Evolutionary conservation across 2,113 vertebrate genomes (phyloP), one percentile per base, ranked within the genome.

Genomic region (Myodes glareolus): DNA sequence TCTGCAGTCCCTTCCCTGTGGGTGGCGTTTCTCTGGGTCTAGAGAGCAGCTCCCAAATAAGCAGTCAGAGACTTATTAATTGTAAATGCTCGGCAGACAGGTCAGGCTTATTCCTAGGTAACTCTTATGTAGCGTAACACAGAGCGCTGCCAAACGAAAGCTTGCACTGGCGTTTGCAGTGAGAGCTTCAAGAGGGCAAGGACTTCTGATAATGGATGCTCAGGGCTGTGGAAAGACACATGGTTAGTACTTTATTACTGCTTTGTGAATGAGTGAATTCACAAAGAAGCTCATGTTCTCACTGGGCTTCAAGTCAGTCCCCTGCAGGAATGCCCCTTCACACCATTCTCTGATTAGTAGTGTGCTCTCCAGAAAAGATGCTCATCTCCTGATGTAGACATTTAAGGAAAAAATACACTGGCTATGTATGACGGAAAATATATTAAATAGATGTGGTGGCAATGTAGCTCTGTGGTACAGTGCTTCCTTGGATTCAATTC

Each of bases 371-470:
- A 95, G 94, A 94, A 87, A 25, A 50, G 68, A 91, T 3, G 45
- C 19, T 27, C 33, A 90, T 61, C 42, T 55, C 50, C 50, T 85
- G 29, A 33, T 19, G 58, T 82, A 81, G 42, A 76, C 25, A 50
- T 10, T 78, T 72, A 39, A 95, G 96, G 82, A 90, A 50, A 96
- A 95, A 90, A 68, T 17, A 12, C 11, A 36, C 55, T 68, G 65
- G 67, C 45, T 7, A 77, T 10, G 82, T 76, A 50, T 16, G 67
- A 91, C 45, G 78, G 1, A 93, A 96, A 89, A 58, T 78, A 14
- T 31, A 86, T 61, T 61, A 39, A 92, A 78, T 1, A 39, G 42
- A 3, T 50, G 13, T 27, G 52, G 1, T 76, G 13, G 19, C 6
- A 58, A 50, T 50, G 8, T 14, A 65, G 42, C 29, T 47, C 29